phyloP scores from a whole-genome alignment of 2,113 vertebrate genomes.

The Carollia perspicillata region DNA sequence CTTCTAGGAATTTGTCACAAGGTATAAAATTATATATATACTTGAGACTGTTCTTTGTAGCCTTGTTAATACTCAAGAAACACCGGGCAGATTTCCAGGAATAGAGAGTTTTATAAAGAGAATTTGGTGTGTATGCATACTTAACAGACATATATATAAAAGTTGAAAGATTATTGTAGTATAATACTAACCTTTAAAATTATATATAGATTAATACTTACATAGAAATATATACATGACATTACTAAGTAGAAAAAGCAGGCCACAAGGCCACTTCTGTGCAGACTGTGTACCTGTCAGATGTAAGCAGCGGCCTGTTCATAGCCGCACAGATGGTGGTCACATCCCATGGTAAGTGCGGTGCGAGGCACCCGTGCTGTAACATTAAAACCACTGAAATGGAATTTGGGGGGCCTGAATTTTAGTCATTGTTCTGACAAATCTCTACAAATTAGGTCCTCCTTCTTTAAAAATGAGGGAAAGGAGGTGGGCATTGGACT shows the following conservation, averaged over 20 bases:
- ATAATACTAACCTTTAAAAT: neutral
- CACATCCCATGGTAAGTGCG: too few species aligned
- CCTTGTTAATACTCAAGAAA: neutral
- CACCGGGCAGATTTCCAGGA: neutral
- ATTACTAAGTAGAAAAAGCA: neutral
- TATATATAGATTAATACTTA: neutral
- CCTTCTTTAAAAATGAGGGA: neutral
- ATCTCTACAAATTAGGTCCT: neutral
- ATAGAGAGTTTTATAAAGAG: neutral
- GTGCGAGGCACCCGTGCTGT: neutral
- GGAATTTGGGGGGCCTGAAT: neutral
- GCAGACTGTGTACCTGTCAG: neutral
- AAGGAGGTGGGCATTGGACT: neutral
- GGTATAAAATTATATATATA: neutral
- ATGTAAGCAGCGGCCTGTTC: neutral
- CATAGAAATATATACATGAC: neutral
- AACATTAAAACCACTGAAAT: neutral
- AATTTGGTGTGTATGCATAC: neutral
- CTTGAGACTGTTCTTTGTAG: neutral
- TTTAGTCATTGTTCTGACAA: neutral
- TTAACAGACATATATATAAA: neutral
- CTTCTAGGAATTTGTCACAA: neutral
- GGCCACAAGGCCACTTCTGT: neutral
- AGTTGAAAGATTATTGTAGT: neutral
- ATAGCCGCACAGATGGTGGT: neutral